Conservation (phyloP, 2,888 invertebrate species). For the Rotaria sp. region DNA sequence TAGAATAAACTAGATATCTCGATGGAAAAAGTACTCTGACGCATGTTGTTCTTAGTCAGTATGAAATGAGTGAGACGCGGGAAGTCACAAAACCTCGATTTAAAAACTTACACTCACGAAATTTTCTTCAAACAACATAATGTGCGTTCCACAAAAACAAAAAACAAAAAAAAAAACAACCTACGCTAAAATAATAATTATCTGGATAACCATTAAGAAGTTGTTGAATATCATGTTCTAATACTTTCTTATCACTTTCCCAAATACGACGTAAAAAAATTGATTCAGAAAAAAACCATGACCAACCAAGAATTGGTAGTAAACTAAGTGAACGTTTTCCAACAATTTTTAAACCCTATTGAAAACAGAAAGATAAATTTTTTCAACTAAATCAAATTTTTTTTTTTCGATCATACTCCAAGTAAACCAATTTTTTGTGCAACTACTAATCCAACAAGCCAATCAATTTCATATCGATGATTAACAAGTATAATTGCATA, state of each 20-base stretch:
- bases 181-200: slow-evolving; percentile 68
- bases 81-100: too few relatives aligned
- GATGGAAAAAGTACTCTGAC: too few relatives aligned
- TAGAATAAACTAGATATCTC: too few relatives aligned
- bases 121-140: too few relatives aligned
- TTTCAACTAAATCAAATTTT: too few relatives aligned
- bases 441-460: slow-evolving; percentile 63
- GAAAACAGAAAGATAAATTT: neutral
- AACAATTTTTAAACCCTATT: slow-evolving; percentile 73
- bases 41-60: too few relatives aligned
- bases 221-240: slow-evolving; percentile 71
- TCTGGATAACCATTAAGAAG: slow-evolving; percentile 70
- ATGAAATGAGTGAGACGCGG: too few relatives aligned
- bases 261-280: slow-evolving; percentile 84
- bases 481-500: slow-evolving; percentile 85
- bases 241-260: slow-evolving; percentile 78
- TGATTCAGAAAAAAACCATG: slow-evolving; percentile 85
- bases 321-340: slow-evolving; percentile 83
- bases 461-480: slow-evolving; percentile 88
- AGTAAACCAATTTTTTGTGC: neutral
- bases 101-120: too few relatives aligned
- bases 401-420: neutral
- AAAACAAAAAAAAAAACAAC: too few relatives aligned
- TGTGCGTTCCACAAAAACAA: too few relatives aligned
- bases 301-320: slow-evolving; percentile 84